A percentile compares a stretch with the other conserved stretches of the same genome.
Evolutionary conservation across 2,888 invertebrate genomes (phyloP).

Genomic region (Platycnemis pennipes): DNA sequence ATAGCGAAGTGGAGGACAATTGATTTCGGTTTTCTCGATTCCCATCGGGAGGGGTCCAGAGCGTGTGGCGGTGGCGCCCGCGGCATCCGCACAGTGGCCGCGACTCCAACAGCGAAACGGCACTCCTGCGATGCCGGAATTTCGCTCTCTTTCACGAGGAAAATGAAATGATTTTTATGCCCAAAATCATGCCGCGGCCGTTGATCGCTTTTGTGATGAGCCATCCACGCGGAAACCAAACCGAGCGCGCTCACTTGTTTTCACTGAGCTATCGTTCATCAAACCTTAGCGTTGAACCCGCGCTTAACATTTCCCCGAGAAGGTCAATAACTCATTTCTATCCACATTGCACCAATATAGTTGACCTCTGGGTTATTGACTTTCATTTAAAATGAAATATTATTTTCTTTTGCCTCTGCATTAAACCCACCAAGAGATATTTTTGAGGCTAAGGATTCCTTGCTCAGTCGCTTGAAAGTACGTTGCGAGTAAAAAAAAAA

Average conservation of each 20-base stretch:
- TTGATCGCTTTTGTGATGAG: not conserved
- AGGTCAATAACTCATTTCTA: not conserved
- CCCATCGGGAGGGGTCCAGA: not conserved
- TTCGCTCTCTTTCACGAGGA: constrained; percentile 30
- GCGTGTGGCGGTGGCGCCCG: not conserved
- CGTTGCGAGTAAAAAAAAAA: not conserved
- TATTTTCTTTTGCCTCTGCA: not conserved
- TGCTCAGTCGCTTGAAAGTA: not conserved
- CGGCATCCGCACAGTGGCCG: not conserved
- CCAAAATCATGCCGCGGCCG: not conserved
- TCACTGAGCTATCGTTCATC: not conserved
- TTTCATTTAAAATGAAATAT: not conserved
- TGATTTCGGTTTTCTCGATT: constrained; percentile 25
- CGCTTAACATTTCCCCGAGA: not conserved
- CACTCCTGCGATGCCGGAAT: not conserved
- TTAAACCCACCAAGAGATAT: not conserved
- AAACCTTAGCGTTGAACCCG: not conserved
- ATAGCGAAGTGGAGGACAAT: not conserved
- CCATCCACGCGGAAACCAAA: not conserved
- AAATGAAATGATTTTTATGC: not conserved
- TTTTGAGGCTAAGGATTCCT: not conserved
- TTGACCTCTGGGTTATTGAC: not conserved
- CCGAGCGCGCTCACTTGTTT: not conserved
- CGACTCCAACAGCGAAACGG: not conserved
- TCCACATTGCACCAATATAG: not conserved